Evolutionary conservation across 2,888 invertebrate genomes (phyloP).

Genomic region (Drosophila pseudotalamancana): DNA sequence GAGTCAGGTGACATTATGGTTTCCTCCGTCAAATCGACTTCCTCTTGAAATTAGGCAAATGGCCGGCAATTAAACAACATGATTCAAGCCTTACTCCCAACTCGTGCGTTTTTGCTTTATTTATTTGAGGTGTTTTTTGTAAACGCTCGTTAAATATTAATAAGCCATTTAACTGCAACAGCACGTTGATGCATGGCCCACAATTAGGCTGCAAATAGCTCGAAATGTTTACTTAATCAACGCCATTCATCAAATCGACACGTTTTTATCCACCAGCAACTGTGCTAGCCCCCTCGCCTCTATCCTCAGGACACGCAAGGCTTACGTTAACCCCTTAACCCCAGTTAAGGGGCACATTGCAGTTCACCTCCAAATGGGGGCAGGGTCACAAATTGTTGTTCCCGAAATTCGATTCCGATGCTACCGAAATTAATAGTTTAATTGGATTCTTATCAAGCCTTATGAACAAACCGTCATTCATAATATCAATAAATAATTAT

Average conservation of each 20-base stretch:
- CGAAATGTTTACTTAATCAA: conserved; percentile 76
- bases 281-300: neutral
- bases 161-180: conserved; percentile 74
- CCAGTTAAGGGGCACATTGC: conserved; percentile 14
- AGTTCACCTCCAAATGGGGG: conserved; percentile 35
- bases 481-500: too few species aligned
- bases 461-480: neutral
- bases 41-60: conserved; percentile 64
- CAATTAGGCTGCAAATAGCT: conserved; percentile 76
- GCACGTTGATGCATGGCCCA: conserved; percentile 69
- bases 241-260: conserved; percentile 78
- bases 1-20: conserved; percentile 5
- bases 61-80: conserved; percentile 60
- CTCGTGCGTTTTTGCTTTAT: conserved; percentile 40
- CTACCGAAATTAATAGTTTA: conserved; percentile 4
- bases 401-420: neutral
- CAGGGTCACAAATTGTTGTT: conserved; percentile 17
- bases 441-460: neutral
- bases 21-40: conserved; percentile 52
- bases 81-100: conserved; percentile 22
- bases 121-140: conserved; percentile 44
- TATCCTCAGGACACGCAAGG: conserved; percentile 63
- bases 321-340: conserved; percentile 47
- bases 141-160: conserved; percentile 69
- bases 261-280: conserved; percentile 43